Conservation (phyloP, 2,113 vertebrate genomes). For the Orcinus orca region DNA sequence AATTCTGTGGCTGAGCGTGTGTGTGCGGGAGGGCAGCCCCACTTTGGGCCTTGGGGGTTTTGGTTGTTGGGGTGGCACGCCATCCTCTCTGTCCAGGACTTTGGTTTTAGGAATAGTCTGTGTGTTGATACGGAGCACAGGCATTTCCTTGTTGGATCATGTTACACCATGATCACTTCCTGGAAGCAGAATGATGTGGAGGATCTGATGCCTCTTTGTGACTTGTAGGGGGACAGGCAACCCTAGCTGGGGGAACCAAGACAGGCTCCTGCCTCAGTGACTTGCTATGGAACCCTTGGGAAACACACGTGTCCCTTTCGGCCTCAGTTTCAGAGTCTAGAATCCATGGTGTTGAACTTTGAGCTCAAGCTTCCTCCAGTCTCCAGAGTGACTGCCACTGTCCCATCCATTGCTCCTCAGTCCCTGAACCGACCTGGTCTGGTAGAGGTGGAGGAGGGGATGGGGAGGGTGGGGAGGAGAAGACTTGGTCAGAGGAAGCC, state of each 20-base stretch:
- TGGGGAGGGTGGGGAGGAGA: background rate
- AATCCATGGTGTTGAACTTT: background rate
- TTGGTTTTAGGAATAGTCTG: background rate
- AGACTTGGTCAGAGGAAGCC: background rate
- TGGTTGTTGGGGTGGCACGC: too few species aligned
- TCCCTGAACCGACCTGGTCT: background rate
- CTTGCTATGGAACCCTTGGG: background rate
- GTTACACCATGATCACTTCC: background rate
- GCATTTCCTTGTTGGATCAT: background rate
- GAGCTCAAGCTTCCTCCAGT: background rate
- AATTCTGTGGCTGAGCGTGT: background rate
- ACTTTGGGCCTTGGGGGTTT: background rate
- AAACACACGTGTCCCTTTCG: background rate
- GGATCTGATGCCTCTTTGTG: background rate
- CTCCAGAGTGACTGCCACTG: background rate
- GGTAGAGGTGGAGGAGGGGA: background rate
- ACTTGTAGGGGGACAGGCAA: background rate
- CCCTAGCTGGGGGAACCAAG: rapidly evolving
- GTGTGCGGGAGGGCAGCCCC: background rate
- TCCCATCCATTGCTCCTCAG: background rate
- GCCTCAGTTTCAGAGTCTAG: background rate
- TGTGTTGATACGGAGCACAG: background rate
- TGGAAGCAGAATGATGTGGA: background rate
- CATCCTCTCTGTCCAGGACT: background rate
- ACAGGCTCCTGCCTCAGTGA: background rate